Base-by-base conservation (phyloP, 1,140 invertebrate species). In the Rhopalosiphum padi region DNA sequence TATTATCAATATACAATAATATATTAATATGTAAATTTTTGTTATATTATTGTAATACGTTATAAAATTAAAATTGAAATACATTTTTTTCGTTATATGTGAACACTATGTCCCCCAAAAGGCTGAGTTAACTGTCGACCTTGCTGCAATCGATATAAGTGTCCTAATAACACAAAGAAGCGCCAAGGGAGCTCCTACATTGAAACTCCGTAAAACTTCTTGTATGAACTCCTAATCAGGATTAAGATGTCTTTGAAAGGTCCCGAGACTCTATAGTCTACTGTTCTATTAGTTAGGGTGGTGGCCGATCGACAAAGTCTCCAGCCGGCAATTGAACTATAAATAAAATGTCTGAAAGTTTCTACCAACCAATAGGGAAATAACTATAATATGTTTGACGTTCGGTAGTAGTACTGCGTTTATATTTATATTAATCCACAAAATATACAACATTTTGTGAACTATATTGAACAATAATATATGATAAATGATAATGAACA, bases 271-370 rank as follows among this genome's bases (percentile, higher is more conserved):
- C 30, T 68, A 77, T 35, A 77, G 60, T 77, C 15, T 77, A n/a
- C 30, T 77, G 60, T 35, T 15, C 60, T 77, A 77, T 77, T 77
- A 77, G 60, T 77, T 77, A 77, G 60, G 60, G 60, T 77, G 60
- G 15, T n/a, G n/a, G 15, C 9, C 30, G 60, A 77, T 77, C n/a
- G 30, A n/a, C 60, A 77, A 68, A 68, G n/a, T 77, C 60, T 77
- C 60, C 60, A 77, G n/a, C 15, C 60, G 60, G 60, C 60, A 77
- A 77, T 77, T 77, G 30, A 77, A 5, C 60, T 15, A 77, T 77
- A 77, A 77, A 77, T 77, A 77, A 77, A 77, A n/a, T 77, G 60
- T 77, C 60, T 77, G 15, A 77, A 77, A 77, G 60, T 77, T 77
- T 77, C 60, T 77, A 77, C 60, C n/a, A 77, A 77, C n/a, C 60